Evolutionary conservation across 1,140 invertebrate genomes (phyloP).

Genomic region (Coelopa frigida): DNA sequence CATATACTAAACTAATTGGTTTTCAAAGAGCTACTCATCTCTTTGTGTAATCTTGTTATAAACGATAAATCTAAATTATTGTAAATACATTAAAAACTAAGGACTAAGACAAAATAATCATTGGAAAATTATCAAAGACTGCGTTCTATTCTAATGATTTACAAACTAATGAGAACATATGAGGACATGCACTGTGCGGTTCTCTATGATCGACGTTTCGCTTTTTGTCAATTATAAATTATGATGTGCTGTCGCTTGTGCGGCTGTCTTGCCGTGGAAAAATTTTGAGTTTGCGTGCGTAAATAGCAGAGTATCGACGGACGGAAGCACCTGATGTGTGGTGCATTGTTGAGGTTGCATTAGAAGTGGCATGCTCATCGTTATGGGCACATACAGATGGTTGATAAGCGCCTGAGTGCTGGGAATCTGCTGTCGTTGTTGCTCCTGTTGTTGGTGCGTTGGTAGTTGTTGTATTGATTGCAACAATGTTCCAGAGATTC

Average conservation of each 20-base stretch:
- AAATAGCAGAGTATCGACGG: slow-evolving; percentile 37
- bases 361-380: slow-evolving; percentile 30
- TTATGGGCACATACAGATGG: slow-evolving; percentile 17
- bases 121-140: too few species aligned
- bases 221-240: slow-evolving; percentile 9
- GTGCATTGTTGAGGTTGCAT: slow-evolving; percentile 19
- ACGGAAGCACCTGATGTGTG: slow-evolving; percentile 34
- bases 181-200: too few species aligned
- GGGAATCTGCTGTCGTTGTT: not conserved
- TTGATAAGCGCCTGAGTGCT: slow-evolving; percentile 10
- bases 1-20: too few species aligned
- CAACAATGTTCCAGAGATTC: not conserved
- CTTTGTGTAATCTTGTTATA: too few species aligned
- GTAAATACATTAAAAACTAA: too few species aligned
- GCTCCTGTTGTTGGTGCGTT: not conserved
- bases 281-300: slow-evolving; percentile 10
- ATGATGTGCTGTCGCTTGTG: slow-evolving; percentile 10
- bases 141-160: too few species aligned
- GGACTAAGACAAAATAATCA: too few species aligned
- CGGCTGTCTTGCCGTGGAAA: slow-evolving; percentile 6
- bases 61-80: too few species aligned
- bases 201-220: too few species aligned
- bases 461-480: too few species aligned
- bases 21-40: too few species aligned
- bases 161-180: too few species aligned